Evolutionary conservation across 1,140 invertebrate species (phyloP), one percentile per base, ranked within the genome.

Genomic region (Apis laboriosa): DNA sequence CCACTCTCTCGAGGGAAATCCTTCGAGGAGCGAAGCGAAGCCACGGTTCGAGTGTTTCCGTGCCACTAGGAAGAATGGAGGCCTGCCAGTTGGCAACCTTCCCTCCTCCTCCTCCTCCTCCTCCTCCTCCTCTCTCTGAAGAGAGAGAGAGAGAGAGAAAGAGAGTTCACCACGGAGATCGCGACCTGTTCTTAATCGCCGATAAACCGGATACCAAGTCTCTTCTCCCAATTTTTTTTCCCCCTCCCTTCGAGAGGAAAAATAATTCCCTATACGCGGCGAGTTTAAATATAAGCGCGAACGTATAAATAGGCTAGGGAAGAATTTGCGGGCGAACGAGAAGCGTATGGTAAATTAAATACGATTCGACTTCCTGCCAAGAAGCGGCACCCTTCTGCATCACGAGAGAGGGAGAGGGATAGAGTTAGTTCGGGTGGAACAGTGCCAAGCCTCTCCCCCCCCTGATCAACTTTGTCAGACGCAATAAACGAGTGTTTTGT

Each of bases 381-480:
- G 80, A 77, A 74, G 60, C 68, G 60, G 58, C 81, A n/a, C 8
- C 61, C 64, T 34, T 34, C 34, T 43, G 60, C 34, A 43, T 17
- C 72, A 1, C 24, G 13, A 49, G 12, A 24, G 55, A 60, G 74
- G 2, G 34, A 34, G 34, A 34, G 34, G 28, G 28, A n/a, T n/a
- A n/a, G 28, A 34, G 28, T 34, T 34, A 34, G 2, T 34, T 34
- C 58, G 34, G n/a, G 61, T 63, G 61, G 61, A 63, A 63, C 61
- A 13, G 24, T 63, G 61, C 61, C 61, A 63, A 60, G 24, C n/a
- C 24, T 5, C n/a, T 28, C 70, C 66, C 60, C 24, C 70, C 66
- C 60, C 34, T 80, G 76, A 75, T 68, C 77, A 64, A 86, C 80
- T 79, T 83, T 77, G 80, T 86, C 34, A 80, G 80, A 87, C 86